Base-by-base conservation (phyloP, 2,888 invertebrate genomes). In the Chrysomela aeneicollis region DNA sequence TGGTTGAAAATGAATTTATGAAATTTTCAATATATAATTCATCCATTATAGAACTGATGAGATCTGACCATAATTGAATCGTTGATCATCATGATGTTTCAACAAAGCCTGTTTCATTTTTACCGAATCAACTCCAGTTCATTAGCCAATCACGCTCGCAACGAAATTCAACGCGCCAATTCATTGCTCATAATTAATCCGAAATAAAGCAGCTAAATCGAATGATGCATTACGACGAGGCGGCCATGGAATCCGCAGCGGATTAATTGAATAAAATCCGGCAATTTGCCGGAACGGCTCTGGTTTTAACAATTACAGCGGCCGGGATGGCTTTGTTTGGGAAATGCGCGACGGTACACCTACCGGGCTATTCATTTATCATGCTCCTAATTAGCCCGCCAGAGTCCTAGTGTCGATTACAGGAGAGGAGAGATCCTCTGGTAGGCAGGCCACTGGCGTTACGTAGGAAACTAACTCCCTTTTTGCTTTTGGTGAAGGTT, bases 221-320 rank as follows among this genome's bases (percentile, higher is more conserved):
- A 69, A 69, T 69, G 69, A 65, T 67, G 67, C 67, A 69, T 69
- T 69, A 69, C 69, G 61, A 69, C 69, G 61, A 68, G 70, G 67
- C 54, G 64, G 61, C 64, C 66, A 66, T 67, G 64, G 69, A 71
- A 70, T 70, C 69, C 71, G 63, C 67, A 66, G 67, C 67, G 69
- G 68, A 73, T 71, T 73, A 71, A 71, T 71, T 69, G 70, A 71
- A 71, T 70, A 71, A 73, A 73, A 73, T 69, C 71, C 67, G 67
- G 70, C 70, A 71, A 71, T 68, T 71, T 71, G 71, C 70, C 63
- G 70, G 70, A 69, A 66, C 67, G 61, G 69, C 69, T 68, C 64
- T 63, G 70, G 71, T 69, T 71, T 71, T 65, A 71, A 70, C 71
- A 71, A 69, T 71, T 71, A 71, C 69, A 58, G 52, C 63, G 61